A percentile compares a stretch with the other conserved stretches of the same genome.
Evolutionary conservation across 2,113 vertebrate species (phyloP).

Genomic region (Laterallus jamaicensis): DNA sequence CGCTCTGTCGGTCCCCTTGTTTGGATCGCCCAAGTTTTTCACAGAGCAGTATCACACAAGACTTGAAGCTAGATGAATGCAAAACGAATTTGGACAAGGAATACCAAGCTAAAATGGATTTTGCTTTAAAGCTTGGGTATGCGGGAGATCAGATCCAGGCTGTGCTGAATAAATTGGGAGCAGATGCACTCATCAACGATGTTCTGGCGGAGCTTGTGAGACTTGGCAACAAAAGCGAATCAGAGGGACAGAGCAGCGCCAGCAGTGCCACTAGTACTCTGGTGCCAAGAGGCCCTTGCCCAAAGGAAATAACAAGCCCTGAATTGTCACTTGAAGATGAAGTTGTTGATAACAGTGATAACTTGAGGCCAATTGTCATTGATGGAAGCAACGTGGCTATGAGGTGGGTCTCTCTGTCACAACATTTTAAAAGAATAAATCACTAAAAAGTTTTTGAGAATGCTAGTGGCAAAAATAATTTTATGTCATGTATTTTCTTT

Average conservation of each 20-base stretch:
- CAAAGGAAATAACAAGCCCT: constrained; percentile 86
- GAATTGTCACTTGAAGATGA: constrained; percentile 93
- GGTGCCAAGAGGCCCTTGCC: constrained; percentile 76
- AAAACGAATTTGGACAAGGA: constrained; percentile 80
- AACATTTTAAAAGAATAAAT: neutral
- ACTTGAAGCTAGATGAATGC: constrained; percentile 79
- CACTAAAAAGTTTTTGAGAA: neutral
- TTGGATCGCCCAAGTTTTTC: constrained; percentile 95
- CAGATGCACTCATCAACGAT: constrained; percentile 94
- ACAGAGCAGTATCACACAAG: constrained; percentile 90
- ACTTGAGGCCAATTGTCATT: constrained; percentile 93
- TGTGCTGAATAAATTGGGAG: constrained; percentile 91
- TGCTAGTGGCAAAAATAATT: neutral
- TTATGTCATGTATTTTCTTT: neutral
- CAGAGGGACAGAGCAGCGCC: constrained; percentile 80
- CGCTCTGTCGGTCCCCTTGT: constrained; percentile 96
- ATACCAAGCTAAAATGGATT: constrained; percentile 97
- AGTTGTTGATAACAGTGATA: constrained; percentile 86
- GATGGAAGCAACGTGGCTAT: constrained; percentile 98
- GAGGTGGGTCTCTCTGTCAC: constrained; percentile 82
- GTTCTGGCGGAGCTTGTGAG: constrained; percentile 94
- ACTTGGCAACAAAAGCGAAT: constrained; percentile 92
- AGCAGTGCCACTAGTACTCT: constrained; percentile 54
- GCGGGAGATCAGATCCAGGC: constrained; percentile 93
- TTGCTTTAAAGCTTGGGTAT: constrained; percentile 96